phyloP scores from a whole-genome alignment of 2,888 invertebrate species.

The Scaptodrosophila latifasciaeformis region DNA sequence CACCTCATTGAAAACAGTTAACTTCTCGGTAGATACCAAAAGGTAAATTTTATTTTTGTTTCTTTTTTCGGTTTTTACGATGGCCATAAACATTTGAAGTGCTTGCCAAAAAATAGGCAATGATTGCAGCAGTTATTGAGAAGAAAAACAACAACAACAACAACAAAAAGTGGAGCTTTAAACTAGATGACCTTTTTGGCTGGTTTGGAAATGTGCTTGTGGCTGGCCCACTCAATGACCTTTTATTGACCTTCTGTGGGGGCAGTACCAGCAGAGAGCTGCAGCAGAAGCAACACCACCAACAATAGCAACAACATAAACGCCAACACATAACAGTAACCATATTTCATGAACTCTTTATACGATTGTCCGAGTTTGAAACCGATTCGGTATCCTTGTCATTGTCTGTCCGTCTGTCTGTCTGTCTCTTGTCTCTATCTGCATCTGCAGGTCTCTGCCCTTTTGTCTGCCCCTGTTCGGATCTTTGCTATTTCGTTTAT shows the following conservation, averaged over 20 bases:
- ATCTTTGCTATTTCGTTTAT: not conserved
- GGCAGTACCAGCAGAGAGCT: constrained; percentile 25
- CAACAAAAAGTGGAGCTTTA: too few relatives aligned
- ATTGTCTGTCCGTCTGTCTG: too few relatives aligned
- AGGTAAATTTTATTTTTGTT: too few relatives aligned
- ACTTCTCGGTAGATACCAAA: constrained; percentile 33
- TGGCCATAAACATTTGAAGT: not conserved
- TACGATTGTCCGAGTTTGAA: too few relatives aligned
- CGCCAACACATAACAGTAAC: constrained; percentile 56
- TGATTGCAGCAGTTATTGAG: too few relatives aligned
- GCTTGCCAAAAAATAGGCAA: constrained; percentile 33
- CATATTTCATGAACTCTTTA: constrained; percentile 57
- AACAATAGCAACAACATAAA: constrained; percentile 39
- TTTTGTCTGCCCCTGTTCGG: not conserved
- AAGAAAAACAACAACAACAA: too few relatives aligned
- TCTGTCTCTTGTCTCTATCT: too few relatives aligned
- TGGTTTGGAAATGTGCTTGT: constrained; percentile 25
- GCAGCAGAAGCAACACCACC: constrained; percentile 9
- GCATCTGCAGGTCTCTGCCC: not conserved
- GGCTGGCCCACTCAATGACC: constrained; percentile 50
- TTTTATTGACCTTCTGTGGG: constrained; percentile 52
- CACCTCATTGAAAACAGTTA: constrained; percentile 54
- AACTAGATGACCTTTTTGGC: constrained; percentile 47
- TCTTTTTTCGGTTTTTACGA: constrained; percentile 3
- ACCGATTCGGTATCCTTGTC: too few relatives aligned